Conservation (phyloP, 2,888 invertebrate genomes). For the Pemphredon lugubris region DNA sequence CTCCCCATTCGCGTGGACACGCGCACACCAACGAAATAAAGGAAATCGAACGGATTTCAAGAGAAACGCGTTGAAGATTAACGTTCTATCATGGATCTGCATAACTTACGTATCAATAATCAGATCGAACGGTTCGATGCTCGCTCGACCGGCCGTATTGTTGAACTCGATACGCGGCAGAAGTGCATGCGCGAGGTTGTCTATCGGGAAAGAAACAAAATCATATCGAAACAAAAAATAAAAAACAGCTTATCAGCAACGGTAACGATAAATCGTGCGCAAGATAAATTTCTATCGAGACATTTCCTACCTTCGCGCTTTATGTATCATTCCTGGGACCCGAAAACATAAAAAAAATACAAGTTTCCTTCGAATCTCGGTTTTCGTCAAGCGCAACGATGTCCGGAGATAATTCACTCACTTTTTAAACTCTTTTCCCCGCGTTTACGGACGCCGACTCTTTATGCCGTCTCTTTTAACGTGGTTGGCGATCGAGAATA, state of each 20-base stretch:
- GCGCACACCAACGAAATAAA: slow-evolving; percentile 49
- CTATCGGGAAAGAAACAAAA: too few species aligned
- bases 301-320: too few species aligned
- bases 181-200: not conserved
- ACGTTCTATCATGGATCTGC: slow-evolving; percentile 66
- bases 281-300: too few species aligned
- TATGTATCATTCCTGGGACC: too few species aligned
- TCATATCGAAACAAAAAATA: too few species aligned
- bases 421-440: slow-evolving; percentile 3
- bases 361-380: too few species aligned
- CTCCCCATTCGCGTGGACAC: not conserved
- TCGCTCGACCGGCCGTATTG: slow-evolving; percentile 57
- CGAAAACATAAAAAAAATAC: too few species aligned
- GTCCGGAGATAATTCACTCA: not conserved
- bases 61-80: slow-evolving; percentile 66
- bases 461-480: slow-evolving; percentile 19
- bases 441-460: slow-evolving; percentile 11
- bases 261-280: too few species aligned
- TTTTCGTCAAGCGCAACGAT: not conserved
- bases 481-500: slow-evolving; percentile 21
- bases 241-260: too few species aligned
- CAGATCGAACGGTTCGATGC: slow-evolving; percentile 50
- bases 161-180: not conserved
- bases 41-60: slow-evolving; percentile 62
- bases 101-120: slow-evolving; percentile 70